Conservation (phyloP, 2,797 vertebrate species). For the Squalus acanthias region DNA sequence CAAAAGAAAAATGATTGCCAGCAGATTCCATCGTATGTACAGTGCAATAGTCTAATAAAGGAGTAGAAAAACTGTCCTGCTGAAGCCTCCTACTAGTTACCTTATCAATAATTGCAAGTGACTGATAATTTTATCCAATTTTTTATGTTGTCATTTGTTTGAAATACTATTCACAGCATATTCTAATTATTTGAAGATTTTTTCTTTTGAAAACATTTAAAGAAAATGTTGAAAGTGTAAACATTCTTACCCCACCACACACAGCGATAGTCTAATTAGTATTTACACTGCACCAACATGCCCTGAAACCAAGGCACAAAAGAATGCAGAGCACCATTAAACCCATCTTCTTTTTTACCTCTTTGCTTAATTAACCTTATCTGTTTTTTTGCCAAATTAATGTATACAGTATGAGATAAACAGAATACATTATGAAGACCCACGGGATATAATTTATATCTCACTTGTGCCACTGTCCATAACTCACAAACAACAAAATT, state of each 20-base stretch:
- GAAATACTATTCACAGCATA: neutral
- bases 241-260: neutral
- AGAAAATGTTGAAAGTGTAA: neutral
- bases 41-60: neutral
- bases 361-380: conserved; percentile 24
- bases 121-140: conserved; percentile 12
- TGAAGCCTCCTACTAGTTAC: neutral
- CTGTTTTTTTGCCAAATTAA: neutral
- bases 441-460: neutral
- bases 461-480: neutral
- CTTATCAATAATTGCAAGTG: neutral
- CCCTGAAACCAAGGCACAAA: neutral
- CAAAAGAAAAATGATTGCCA: neutral
- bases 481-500: neutral
- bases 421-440: neutral
- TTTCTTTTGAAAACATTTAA: neutral
- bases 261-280: neutral
- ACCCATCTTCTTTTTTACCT: conserved; percentile 12
- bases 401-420: neutral
- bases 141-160: neutral
- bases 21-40: neutral
- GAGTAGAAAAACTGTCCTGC: neutral
- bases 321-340: neutral
- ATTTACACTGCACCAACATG: neutral
- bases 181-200: neutral